Base-by-base conservation (phyloP, 2,113 vertebrate genomes). In the Pelusios castaneus region DNA sequence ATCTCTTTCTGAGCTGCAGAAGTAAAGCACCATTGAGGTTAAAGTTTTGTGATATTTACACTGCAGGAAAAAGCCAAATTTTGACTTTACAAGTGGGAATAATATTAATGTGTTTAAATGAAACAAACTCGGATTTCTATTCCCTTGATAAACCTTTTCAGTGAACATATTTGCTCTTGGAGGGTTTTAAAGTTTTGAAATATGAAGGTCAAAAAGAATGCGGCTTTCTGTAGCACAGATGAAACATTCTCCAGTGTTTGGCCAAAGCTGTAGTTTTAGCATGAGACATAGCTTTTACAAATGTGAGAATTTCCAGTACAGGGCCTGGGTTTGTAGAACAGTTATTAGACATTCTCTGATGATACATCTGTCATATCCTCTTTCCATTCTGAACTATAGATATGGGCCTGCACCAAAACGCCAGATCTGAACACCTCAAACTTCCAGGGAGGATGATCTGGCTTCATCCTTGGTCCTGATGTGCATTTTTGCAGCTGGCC, bases 61-160 rank as follows among this genome's bases (percentile, higher is more conserved):
- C 80, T 85, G 84, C 94, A 86, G 93, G 94, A 96, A 96, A 96
- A 45, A 97, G 94, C 96, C 96, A 97, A 96, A 92, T 94, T 78
- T 90, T 97, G 92, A 94, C 91, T 96, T 97, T 95, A 96, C 94
- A 95, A 96, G 94, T 95, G 94, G 95, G 96, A 94, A 97, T 97
- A 96, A 96, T 97, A 96, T 96, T 94, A 95, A 97, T 92, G 90
- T 84, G 92, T 90, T 96, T 96, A 95, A 97, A 90, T 91, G 95
- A 97, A 97, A 88, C 94, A 93, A 97, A 96, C 94, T 94, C 92
- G 78, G 89, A 94, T 96, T 97, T 91, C 95, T 94, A 90, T 95
- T 87, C 92, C 95, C 90, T 19, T 47, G 91, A 87, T 90, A 96
- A 95, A 97, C 90, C 88, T 92, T 90, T 94, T 80, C 89, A 84